A percentile compares a stretch with the other conserved stretches of the same genome.
Conservation (phyloP, 2,888 invertebrate genomes). For the Drosophila fulvimacula region DNA sequence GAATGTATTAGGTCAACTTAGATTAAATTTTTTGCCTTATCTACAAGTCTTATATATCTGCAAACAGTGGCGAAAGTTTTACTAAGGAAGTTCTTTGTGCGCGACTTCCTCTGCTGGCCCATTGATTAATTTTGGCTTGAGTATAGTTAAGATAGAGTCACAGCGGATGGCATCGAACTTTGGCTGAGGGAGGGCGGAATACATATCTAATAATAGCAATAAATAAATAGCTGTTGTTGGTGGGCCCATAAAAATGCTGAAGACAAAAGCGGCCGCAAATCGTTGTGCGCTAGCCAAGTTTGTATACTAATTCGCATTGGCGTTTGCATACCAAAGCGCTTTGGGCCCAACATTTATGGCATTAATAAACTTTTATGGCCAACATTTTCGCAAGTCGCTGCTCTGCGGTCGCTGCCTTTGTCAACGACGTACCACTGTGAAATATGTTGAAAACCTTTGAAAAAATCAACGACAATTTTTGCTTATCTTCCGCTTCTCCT, state of each 20-base stretch:
- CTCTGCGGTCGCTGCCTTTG: constrained; percentile 18
- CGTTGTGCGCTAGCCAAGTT: constrained; percentile 59
- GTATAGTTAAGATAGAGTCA: constrained; percentile 5
- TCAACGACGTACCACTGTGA: constrained; percentile 16
- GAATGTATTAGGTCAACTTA: neutral
- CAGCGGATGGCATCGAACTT: neutral
- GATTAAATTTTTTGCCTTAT: neutral
- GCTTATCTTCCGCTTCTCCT: constrained; percentile 24
- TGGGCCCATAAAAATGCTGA: constrained; percentile 52
- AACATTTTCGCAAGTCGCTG: constrained; percentile 51
- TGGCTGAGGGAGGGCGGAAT: neutral
- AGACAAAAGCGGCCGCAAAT: constrained; percentile 40
- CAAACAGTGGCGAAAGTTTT: neutral
- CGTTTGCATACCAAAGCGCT: constrained; percentile 77
- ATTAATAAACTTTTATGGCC: constrained; percentile 80
- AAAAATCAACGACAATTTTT: constrained; percentile 46
- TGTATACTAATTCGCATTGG: constrained; percentile 80
- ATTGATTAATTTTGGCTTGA: constrained; percentile 12
- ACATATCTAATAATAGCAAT: constrained; percentile 67
- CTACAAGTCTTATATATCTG: neutral
- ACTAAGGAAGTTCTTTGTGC: constrained; percentile 5
- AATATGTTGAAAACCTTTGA: neutral
- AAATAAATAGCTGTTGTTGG: constrained; percentile 63
- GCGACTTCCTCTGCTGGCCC: neutral
- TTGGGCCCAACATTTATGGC: constrained; percentile 75